These are phyloP conservation scores for Xenopus petersii DNA, from an alignment of 2,797 vertebrate species.

Conservation along the genomic window DNA sequence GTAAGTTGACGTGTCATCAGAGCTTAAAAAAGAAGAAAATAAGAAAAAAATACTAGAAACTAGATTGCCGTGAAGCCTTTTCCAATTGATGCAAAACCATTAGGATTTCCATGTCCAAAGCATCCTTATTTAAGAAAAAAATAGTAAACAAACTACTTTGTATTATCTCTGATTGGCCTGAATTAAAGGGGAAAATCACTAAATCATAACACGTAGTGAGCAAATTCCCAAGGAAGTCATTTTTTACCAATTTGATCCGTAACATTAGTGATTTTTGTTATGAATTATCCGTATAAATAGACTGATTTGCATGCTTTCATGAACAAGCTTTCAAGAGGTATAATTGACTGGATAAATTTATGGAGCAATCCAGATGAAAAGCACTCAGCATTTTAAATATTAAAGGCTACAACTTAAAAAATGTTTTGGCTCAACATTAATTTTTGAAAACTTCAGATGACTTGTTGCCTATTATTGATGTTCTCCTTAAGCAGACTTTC, in stretches of 20 bases:
- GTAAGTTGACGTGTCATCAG: too few relatives aligned
- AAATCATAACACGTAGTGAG: conserved; percentile 17
- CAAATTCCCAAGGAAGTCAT: conserved; percentile 18
- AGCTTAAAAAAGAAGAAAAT: too few relatives aligned
- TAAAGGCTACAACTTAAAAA: conserved; percentile 35
- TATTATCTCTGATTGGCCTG: too few relatives aligned
- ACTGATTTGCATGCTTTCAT: conserved; percentile 32
- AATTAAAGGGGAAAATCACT: neutral
- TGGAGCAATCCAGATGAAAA: conserved; percentile 26
- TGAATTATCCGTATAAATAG: conserved; percentile 38
- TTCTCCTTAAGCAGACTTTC: neutral
- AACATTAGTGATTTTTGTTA: conserved; percentile 34
- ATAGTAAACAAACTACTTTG: too few relatives aligned
- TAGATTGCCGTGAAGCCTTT: too few relatives aligned
- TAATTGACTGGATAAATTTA: conserved; percentile 41
- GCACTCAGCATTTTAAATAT: conserved; percentile 37
- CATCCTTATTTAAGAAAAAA: too few relatives aligned
- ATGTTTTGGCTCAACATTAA: conserved; percentile 29
- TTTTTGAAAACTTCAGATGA: conserved; percentile 12
- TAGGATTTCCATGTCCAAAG: too few relatives aligned
- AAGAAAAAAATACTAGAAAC: too few relatives aligned
- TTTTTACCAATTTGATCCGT: conserved; percentile 31
- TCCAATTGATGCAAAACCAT: too few relatives aligned
- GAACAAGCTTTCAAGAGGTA: conserved; percentile 36
- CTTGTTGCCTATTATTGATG: neutral